Percentiles rank a stretch among this genome's conserved stretches.
Conservation (phyloP, 2,797 vertebrate genomes). For the Artibeus lituratus region DNA sequence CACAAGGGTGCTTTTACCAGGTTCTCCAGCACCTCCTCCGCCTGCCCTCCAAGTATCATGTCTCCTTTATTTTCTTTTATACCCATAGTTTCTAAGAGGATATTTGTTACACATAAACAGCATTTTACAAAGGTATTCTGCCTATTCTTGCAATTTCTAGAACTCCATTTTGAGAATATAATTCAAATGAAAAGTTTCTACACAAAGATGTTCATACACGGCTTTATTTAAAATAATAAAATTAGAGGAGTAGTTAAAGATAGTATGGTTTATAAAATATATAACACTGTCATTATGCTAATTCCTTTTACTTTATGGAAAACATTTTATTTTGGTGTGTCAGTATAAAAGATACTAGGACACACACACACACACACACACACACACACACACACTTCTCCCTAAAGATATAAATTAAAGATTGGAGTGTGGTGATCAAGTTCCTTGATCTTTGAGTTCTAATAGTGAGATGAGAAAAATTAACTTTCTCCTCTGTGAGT, state of each 20-base stretch:
- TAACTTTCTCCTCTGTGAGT: neutral
- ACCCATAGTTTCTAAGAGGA: neutral
- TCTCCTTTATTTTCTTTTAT: neutral
- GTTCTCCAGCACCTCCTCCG: neutral
- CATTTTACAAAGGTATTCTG: neutral
- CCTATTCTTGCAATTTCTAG: neutral
- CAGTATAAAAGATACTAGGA: neutral
- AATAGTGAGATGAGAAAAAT: neutral
- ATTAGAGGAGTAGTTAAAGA: neutral
- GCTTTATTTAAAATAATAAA: conserved; percentile 11
- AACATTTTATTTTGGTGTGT: neutral
- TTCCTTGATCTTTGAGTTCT: neutral
- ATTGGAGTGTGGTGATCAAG: neutral
- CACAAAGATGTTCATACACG: neutral
- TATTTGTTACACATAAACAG: neutral
- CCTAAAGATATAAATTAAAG: neutral
- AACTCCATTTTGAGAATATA: neutral
- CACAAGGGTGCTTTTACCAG: neutral
- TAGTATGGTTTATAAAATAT: neutral
- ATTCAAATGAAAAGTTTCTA: neutral
- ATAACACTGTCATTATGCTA: neutral
- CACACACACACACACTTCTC: neutral
- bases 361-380: neutral
- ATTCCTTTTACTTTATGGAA: neutral
- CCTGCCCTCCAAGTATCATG: neutral